Conservation (phyloP, 2,888 invertebrate species). For the Hartigia nigra region DNA sequence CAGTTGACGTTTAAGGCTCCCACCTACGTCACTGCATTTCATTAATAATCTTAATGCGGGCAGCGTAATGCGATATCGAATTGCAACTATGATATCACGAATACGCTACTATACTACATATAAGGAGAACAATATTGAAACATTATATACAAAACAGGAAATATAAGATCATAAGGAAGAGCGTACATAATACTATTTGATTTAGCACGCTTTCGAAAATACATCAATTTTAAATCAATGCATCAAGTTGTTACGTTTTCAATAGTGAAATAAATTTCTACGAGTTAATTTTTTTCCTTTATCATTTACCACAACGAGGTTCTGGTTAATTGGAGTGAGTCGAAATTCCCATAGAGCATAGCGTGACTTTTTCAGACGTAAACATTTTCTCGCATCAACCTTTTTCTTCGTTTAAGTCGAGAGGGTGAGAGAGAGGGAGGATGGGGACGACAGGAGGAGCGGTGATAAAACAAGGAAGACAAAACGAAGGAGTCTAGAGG, state of each 20-base stretch:
- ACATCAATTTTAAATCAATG: background rate
- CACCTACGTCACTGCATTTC: background rate
- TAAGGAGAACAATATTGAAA: background rate
- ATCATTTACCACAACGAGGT: background rate
- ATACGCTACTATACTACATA: background rate
- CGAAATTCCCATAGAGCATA: background rate
- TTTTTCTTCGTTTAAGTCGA: background rate
- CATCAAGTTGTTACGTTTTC: background rate
- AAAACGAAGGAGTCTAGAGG: background rate
- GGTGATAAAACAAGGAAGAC: background rate
- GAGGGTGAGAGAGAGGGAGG: background rate
- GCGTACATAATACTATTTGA: background rate
- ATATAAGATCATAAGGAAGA: background rate
- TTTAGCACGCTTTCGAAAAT: background rate
- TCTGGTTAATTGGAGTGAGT: background rate
- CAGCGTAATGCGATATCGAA: background rate
- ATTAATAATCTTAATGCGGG: background rate
- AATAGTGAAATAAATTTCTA: background rate
- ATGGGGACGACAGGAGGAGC: background rate
- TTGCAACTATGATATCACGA: background rate
- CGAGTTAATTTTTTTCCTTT: background rate
- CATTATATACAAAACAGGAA: background rate
- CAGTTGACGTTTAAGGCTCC: background rate
- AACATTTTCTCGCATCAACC: background rate
- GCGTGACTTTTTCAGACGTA: background rate